phyloP scores from a whole-genome alignment of 2,797 vertebrate species.

The Microctenopoma stevenorrisi region DNA sequence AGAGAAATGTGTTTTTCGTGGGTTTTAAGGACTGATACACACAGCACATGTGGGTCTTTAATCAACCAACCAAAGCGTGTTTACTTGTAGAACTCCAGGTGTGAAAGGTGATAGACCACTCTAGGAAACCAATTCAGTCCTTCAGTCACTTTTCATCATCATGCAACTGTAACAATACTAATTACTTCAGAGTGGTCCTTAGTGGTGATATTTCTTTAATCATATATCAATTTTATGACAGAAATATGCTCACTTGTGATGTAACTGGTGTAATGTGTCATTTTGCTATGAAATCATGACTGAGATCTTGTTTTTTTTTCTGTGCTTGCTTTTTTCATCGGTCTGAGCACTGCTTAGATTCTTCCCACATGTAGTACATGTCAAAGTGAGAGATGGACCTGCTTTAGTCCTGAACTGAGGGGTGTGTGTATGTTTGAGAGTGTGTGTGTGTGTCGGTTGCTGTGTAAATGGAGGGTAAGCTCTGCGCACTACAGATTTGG shows the following conservation, averaged over 20 bases:
- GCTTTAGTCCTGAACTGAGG: slow-evolving; percentile 60
- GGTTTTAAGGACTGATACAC: background rate
- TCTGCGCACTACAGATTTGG: slow-evolving; percentile 61
- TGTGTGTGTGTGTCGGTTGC: slow-evolving; percentile 47
- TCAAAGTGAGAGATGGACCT: slow-evolving; percentile 73
- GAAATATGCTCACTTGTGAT: slow-evolving; percentile 44
- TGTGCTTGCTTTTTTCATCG: slow-evolving; percentile 46
- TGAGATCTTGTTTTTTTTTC: slow-evolving; percentile 24
- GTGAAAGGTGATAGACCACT: slow-evolving; percentile 12
- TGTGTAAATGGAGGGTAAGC: slow-evolving; percentile 58
- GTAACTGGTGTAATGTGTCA: slow-evolving; percentile 52
- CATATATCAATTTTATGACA: slow-evolving; percentile 42
- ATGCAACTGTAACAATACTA: slow-evolving; percentile 52
- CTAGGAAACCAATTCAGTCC: slow-evolving; percentile 5
- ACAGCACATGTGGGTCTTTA: slow-evolving; percentile 14
- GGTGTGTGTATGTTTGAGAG: slow-evolving; percentile 42
- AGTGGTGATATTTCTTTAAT: slow-evolving; percentile 43
- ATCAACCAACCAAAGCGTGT: slow-evolving; percentile 12
- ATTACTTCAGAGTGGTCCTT: slow-evolving; percentile 30
- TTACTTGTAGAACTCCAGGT: slow-evolving; percentile 22
- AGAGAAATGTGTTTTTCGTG: background rate
- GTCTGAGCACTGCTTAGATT: slow-evolving; percentile 55
- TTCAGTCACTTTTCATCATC: slow-evolving; percentile 51
- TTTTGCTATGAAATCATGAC: slow-evolving; percentile 47
- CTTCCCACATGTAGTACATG: slow-evolving; percentile 72